Evolutionary conservation across 2,113 vertebrate genomes (phyloP), one percentile per base, ranked within the genome.

Genomic region (Anthoscopus minutus): DNA sequence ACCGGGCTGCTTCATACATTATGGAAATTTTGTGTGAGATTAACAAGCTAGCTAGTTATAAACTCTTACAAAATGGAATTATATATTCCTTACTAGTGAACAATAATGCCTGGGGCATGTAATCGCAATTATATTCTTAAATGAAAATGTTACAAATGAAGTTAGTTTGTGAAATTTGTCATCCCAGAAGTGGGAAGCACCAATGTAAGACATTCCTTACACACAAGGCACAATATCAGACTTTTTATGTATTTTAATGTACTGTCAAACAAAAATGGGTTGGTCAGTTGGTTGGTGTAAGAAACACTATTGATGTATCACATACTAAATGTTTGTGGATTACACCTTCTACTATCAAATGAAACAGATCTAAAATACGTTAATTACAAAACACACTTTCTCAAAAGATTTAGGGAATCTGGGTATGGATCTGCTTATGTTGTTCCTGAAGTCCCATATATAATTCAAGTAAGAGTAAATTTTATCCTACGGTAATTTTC

Each of bases 401-500:
- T 47, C 27, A 47, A 31, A 77, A 51, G 18, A 67, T 67, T 21
- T 79, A 48, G 22, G 28, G 48, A 89, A 71, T 79, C n/a, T 60
- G 38, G 33, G 51, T 66, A 61, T 22, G 40, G 11, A 25, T 62
- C 74, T 85, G 21, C 16, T 87, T 71, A 28, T 60, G 18, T 47
- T 85, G 22, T 51, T 85, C 25, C 28, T 80, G 30, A 78, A 82
- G 40, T 53, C 19, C 2, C 13, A 25, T 6, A 17, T 80, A 23
- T 65, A 73, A 91, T 93, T 94, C 67, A 97, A 95, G 93, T 92
- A 96, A 93, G 74, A 94, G 78, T 51, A 23, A 86, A 92, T 97
- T 96, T 92, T 89, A 72, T 78, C 65, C 88, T 96, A 60, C 58
- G 83, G 83, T 96, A 91, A 91, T 96, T 96, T 95, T 97, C 93